A percentile compares a stretch with the other conserved stretches of the same genome.
Evolutionary conservation across 2,888 invertebrate genomes (phyloP).

Genomic region (Phaonia tiefii): DNA sequence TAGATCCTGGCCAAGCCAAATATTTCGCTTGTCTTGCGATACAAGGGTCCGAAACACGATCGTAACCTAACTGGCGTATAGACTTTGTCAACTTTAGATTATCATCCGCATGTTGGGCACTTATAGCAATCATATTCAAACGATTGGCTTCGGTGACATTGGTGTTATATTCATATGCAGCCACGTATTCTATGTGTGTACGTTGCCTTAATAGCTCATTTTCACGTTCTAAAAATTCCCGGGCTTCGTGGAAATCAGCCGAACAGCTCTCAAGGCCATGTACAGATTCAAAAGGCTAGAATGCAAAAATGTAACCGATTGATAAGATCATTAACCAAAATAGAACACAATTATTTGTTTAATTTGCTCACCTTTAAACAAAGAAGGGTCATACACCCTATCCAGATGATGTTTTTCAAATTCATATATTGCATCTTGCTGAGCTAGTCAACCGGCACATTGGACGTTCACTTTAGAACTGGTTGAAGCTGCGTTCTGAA

Average conservation of each 20-base stretch:
- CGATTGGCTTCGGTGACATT: conserved; percentile 89
- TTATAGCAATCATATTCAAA: conserved; percentile 78
- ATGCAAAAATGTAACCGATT: not conserved
- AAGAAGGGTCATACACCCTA: conserved; percentile 20
- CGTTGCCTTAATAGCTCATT: conserved; percentile 83
- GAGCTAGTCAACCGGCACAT: not conserved
- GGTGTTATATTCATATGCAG: conserved; percentile 86
- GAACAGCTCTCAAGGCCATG: conserved; percentile 55
- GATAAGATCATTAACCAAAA: not conserved
- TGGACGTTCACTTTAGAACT: conserved; percentile 19
- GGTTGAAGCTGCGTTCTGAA: not conserved
- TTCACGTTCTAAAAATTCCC: conserved; percentile 83
- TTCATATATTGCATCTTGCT: not conserved
- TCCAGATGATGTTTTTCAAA: not conserved
- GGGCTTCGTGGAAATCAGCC: conserved; percentile 79
- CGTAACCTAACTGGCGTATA: conserved; percentile 84
- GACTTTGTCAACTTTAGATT: conserved; percentile 75
- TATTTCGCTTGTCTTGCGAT: conserved; percentile 88
- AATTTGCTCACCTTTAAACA: conserved; percentile 41
- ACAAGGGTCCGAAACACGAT: conserved; percentile 85
- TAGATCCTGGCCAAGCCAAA: conserved; percentile 86
- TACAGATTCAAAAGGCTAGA: not conserved
- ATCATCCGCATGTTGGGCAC: conserved; percentile 72
- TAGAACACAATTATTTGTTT: not conserved
- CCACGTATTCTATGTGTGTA: conserved; percentile 82